Evolutionary conservation across 92 coral and sea anemone species (phyloP).

Genomic region (Chrysogorgia sp.): DNA sequence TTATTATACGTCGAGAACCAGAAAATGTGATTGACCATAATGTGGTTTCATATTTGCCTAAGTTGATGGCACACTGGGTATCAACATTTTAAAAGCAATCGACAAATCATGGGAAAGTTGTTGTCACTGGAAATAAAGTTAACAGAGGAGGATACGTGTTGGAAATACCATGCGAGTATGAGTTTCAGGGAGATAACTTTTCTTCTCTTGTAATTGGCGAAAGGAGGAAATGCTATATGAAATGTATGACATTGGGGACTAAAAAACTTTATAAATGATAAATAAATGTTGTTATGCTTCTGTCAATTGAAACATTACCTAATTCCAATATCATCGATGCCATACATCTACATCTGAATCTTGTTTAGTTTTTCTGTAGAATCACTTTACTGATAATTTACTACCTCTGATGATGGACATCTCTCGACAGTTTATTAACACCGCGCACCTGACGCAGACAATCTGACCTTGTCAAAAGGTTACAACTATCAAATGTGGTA

Average conservation of each 20-base stretch:
- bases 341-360: not conserved
- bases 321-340: not conserved
- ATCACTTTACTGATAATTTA: too few relatives aligned
- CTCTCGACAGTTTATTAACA: too few relatives aligned
- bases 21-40: constrained; percentile 5
- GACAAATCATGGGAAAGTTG: constrained; percentile 30
- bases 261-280: not conserved
- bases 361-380: not conserved
- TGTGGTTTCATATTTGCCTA: constrained; percentile 35
- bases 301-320: not conserved
- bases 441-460: too few relatives aligned
- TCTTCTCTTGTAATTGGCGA: constrained; percentile 51
- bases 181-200: constrained; percentile 47
- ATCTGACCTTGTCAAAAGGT: too few relatives aligned
- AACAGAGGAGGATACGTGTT: constrained; percentile 56
- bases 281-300: not conserved
- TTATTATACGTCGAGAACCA: constrained; percentile 9
- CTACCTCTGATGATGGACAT: too few relatives aligned
- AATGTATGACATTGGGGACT: constrained; percentile 11
- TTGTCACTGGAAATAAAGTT: constrained; percentile 47
- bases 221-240: constrained; percentile 35
- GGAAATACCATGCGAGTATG: constrained; percentile 54
- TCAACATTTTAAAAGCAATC: constrained; percentile 46
- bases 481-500: too few relatives aligned
- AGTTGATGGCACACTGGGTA: constrained; percentile 50